phyloP scores from a whole-genome alignment of 1,140 invertebrate genomes.

The Prorops nasuta region DNA sequence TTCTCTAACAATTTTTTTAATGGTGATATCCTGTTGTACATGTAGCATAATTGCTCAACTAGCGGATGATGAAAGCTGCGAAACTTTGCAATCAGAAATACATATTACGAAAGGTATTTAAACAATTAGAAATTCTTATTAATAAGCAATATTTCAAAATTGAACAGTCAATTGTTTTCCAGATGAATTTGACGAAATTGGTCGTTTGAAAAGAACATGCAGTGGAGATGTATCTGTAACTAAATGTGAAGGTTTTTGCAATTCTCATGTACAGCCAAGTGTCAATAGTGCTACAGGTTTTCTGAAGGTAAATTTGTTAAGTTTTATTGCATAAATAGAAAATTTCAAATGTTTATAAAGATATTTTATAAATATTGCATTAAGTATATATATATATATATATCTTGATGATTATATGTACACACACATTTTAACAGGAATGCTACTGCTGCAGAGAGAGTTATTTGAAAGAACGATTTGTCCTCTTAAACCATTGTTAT shows the following conservation, averaged over 20 bases:
- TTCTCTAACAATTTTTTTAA: slow-evolving; percentile 15
- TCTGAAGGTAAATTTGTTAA: slow-evolving; percentile 69
- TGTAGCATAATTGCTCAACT: slow-evolving; percentile 19
- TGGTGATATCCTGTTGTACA: slow-evolving; percentile 12
- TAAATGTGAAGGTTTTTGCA: slow-evolving; percentile 88
- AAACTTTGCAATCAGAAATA: slow-evolving; percentile 76
- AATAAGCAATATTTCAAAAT: slow-evolving; percentile 1
- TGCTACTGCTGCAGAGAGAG: slow-evolving; percentile 89
- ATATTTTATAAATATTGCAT: slow-evolving; percentile 1
- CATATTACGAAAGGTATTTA: slow-evolving; percentile 76
- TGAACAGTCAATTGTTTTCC: too few species aligned
- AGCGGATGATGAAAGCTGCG: slow-evolving; percentile 51
- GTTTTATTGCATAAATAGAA: neutral
- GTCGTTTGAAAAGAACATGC: slow-evolving; percentile 76
- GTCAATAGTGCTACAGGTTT: slow-evolving; percentile 85
- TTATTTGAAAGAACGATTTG: slow-evolving; percentile 73
- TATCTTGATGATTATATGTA: too few species aligned
- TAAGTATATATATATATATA: neutral
- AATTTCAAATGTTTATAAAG: neutral
- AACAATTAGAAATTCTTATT: too few species aligned
- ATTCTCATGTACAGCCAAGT: slow-evolving; percentile 86
- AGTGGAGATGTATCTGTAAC: slow-evolving; percentile 82
- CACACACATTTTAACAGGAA: slow-evolving; percentile 75
- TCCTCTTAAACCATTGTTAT: slow-evolving; percentile 83
- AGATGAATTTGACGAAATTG: slow-evolving; percentile 87